Evolutionary conservation across 2,888 invertebrate genomes (phyloP), one percentile per base, ranked within the genome.

Genomic region (Scaptomyza parva): DNA sequence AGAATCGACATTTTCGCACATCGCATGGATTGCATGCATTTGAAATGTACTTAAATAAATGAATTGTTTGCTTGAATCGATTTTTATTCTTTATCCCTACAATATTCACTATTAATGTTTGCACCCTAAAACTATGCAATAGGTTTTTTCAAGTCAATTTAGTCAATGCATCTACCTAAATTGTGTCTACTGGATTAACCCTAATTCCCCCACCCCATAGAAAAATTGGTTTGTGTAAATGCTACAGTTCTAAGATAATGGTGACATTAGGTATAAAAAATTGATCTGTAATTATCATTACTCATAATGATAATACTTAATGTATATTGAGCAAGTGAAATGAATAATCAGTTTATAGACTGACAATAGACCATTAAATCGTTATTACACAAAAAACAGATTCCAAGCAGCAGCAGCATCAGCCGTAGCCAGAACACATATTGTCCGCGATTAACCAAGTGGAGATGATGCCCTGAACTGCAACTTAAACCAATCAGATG

Each of bases 401-500:
- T 12, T 7, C n/a, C 14, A 5, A 20, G 6, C 26, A 2, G 33
- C 30, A 39, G 37, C 17, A 17, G 37, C 0, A 14, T 6, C 17
- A 39, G n/a, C n/a, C n/a, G 9, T 18, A 2, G 12, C 18, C 11
- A 20, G 20, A 40, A 9, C 24, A 24, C 7, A 20, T 28, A 8
- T n/a, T 30, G 47, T 6, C 11, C 3, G 20, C 41, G n/a, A 26
- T 61, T 47, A 48, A 47, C 24, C 26, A 26, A 30, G 45, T 8
- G 3, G 18, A 30, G 37, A 17, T 47, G 47, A 43, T 44, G 37
- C 40, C 17, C 1, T 3, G 2, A 17, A 28, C 28, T 28, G 17
- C 11, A 20, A 24, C 14, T 47, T 54, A 48, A 54, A 20, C 39
- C 72, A 75, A 65, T 77, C 83, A 51, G 37, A 14, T 44, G 53